Conservation (phyloP, 2,888 invertebrate species). For the Punctoribates punctum region DNA sequence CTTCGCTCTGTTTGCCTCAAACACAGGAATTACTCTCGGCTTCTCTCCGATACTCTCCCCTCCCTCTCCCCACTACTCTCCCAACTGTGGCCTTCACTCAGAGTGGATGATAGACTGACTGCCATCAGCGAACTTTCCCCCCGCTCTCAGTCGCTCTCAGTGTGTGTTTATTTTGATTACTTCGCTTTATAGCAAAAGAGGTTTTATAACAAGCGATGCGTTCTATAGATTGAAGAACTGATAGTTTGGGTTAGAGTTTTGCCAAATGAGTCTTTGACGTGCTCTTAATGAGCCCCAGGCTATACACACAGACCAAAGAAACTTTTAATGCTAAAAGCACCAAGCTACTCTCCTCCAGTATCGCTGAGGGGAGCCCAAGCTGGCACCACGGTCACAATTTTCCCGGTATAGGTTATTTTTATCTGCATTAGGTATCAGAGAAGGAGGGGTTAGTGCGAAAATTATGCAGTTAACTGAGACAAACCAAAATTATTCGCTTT, state of each 20-base stretch:
- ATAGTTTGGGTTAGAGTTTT: constrained; percentile 1
- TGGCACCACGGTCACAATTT: no score
- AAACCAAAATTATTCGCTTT: no score
- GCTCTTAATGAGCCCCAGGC: not conserved
- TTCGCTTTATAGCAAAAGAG: not conserved
- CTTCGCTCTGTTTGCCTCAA: no score
- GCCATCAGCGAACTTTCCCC: not conserved
- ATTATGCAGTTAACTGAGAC: no score
- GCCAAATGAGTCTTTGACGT: not conserved
- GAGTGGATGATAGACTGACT: not conserved
- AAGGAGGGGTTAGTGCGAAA: no score
- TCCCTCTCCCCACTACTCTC: not conserved
- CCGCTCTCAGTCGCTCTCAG: not conserved
- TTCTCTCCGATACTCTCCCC: not conserved
- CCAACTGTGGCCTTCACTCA: not conserved
- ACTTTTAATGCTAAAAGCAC: no score
- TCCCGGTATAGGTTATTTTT: no score
- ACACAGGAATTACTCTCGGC: not conserved
- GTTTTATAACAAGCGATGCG: constrained; percentile 2
- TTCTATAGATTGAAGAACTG: constrained; percentile 5
- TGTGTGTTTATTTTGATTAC: constrained; percentile 13
- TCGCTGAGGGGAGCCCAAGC: no score
- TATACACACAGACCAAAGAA: not conserved
- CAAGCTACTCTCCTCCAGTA: no score
- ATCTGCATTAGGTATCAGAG: no score